Base-by-base conservation (phyloP, 2,888 invertebrate species). In the Troglohyphantes excavatus region DNA sequence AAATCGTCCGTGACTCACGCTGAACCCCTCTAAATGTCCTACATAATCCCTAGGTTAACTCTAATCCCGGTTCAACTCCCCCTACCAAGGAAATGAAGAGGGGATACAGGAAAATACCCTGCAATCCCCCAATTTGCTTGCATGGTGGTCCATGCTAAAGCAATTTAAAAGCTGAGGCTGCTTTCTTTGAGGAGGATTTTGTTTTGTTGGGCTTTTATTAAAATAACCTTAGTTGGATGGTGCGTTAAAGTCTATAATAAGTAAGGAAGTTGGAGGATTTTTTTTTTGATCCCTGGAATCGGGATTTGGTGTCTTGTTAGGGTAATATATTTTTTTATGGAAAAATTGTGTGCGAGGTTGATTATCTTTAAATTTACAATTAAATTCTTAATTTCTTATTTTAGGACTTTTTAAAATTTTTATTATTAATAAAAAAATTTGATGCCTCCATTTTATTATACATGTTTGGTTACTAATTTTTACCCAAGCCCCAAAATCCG, bases 11-110 rank as follows among this genome's bases (percentile, higher is more conserved):
- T 86, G 85, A 86, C 76, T 86, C 85, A 86, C 21, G 17, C 17
- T 39, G 85, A 85, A 61, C 76, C 85, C 76, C 76, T 73, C 85
- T 85, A 85, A 85, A 85, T 85, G 85, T 76, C 85, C 68, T 26
- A 85, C 85, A 78, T 85, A 85, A 85, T 76, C 85, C 78, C 76
- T 39, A 21, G 84, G 76, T 86, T 86, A 67, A 76, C 85, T 86
- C 39, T 86, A 86, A 86, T 86, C 85, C 85, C n/a, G 19, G 83
- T 43, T 46, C 72, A n/a, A 53, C 53, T 33, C 72, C 65, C 46
- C 73, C 61, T n/a, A 27, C 3, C 26, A 27, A 78, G 76, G 85
- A 78, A 86, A 86, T 78, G 78, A 46, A 75, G 72, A 21, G 59
- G 53, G 70, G 83, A 23, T n/a, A n/a, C n/a, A n/a, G n/a, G 59